Conservation (phyloP, 1,140 invertebrate species). For the Varroa destructor region DNA sequence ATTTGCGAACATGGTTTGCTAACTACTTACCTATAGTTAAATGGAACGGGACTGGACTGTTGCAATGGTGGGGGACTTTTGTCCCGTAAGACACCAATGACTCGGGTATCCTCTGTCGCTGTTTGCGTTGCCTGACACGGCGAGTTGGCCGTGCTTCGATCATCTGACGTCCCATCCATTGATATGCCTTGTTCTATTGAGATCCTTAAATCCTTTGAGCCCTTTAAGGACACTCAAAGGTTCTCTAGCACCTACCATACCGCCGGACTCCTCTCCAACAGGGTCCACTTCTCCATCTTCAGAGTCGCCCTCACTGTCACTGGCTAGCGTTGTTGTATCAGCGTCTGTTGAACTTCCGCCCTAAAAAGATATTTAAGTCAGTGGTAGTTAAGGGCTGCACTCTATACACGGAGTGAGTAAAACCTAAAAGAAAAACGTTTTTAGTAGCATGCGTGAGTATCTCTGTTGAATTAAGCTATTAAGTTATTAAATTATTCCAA, state of each 20-base stretch:
- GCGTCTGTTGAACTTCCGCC: conserved; percentile 15
- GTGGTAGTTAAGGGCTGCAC: no score
- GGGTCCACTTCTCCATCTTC: conserved; percentile 13
- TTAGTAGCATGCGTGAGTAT: no score
- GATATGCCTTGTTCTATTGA: not conserved
- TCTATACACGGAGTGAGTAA: no score
- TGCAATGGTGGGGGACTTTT: conserved; percentile 1
- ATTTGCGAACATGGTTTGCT: not conserved
- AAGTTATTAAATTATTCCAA: no score
- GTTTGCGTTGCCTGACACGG: not conserved
- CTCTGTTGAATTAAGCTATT: no score
- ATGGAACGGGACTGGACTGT: conserved; percentile 15
- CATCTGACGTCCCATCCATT: not conserved
- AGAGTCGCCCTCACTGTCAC: conserved; percentile 9
- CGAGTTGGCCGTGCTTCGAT: not conserved
- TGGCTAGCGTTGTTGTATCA: conserved; percentile 15
- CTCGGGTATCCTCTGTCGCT: not conserved
- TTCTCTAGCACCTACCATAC: no score
- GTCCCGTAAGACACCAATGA: no score
- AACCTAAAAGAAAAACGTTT: no score
- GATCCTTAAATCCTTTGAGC: not conserved
- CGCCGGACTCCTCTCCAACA: not conserved
- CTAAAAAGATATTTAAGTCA: not conserved
- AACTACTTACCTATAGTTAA: conserved; percentile 20
- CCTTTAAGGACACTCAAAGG: no score